Percentiles rank a stretch among this genome's conserved stretches.
Conservation (phyloP, 1,140 invertebrate species). For the Bicyclus anynana region DNA sequence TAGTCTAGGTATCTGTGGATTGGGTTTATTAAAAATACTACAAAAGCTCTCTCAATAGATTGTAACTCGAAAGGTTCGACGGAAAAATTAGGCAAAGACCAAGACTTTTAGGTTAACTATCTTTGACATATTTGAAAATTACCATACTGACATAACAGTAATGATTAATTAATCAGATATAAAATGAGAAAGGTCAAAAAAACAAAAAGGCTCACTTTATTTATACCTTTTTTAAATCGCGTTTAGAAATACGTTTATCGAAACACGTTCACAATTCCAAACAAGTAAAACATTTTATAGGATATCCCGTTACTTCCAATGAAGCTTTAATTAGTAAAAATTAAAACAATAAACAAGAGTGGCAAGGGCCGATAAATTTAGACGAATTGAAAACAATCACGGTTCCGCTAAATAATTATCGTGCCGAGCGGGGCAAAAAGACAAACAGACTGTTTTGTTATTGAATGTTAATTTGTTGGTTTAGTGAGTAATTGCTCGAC, state of each 20-base stretch:
- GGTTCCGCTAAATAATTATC: constrained; percentile 50
- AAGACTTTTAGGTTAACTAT: too few species aligned
- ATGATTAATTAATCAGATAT: too few species aligned
- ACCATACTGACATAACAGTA: too few species aligned
- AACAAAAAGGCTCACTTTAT: too few species aligned
- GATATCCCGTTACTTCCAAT: constrained; percentile 30
- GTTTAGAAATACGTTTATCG: not conserved
- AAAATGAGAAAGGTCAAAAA: too few species aligned
- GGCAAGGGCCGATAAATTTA: constrained; percentile 35
- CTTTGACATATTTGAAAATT: too few species aligned
- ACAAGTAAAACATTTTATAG: constrained; percentile 9
- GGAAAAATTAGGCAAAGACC: too few species aligned
- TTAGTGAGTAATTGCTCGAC: constrained; percentile 60
- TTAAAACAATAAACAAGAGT: constrained; percentile 26
- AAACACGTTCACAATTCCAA: constrained; percentile 1
- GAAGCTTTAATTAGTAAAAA: constrained; percentile 30
- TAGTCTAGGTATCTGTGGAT: too few species aligned
- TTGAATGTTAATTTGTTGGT: constrained; percentile 57
- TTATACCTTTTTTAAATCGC: too few species aligned
- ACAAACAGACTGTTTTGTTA: constrained; percentile 50
- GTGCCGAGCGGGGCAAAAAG: constrained; percentile 45
- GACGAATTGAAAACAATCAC: constrained; percentile 41
- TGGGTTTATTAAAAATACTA: too few species aligned
- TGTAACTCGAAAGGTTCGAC: too few species aligned
- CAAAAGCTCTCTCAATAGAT: too few species aligned